These are phyloP conservation scores for Calyptommatus sinebrachiatus DNA, from an alignment of 2,113 vertebrate genomes.

Conservation along the genomic window DNA sequence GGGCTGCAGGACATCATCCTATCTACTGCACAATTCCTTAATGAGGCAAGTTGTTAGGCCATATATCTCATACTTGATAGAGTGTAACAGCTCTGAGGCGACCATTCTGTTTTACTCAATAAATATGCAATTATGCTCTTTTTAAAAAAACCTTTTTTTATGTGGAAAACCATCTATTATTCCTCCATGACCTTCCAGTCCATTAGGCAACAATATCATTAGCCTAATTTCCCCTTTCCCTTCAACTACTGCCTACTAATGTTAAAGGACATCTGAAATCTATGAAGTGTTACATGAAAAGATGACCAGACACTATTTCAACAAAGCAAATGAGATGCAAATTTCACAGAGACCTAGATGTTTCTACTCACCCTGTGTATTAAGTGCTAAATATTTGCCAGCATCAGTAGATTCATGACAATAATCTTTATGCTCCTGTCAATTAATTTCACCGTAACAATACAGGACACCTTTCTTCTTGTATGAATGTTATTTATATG, in stretches of 20 bases:
- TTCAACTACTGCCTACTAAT: slow-evolving; percentile 24
- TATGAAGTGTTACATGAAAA: slow-evolving; percentile 23
- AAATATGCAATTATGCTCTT: slow-evolving; percentile 32
- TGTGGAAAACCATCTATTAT: slow-evolving; percentile 15
- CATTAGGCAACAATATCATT: slow-evolving; percentile 29
- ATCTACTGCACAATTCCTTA: slow-evolving; percentile 27
- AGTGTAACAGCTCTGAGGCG: background rate
- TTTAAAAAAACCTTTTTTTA: no score
- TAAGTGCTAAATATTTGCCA: background rate
- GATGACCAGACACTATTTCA: background rate
- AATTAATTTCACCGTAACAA: background rate
- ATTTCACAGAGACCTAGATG: background rate
- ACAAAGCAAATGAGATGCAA: slow-evolving; percentile 12
- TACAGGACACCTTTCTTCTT: no score
- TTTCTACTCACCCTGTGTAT: background rate
- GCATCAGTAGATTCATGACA: background rate
- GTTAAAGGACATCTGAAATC: slow-evolving; percentile 3
- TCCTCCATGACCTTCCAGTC: slow-evolving; percentile 22
- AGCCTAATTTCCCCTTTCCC: slow-evolving; percentile 21
- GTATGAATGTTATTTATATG: background rate
- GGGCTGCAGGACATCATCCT: slow-evolving; percentile 6
- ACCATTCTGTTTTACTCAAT: slow-evolving; percentile 12
- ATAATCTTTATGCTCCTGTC: background rate
- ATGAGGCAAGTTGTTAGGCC: slow-evolving; percentile 27
- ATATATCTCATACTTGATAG: slow-evolving; percentile 16